These are phyloP conservation scores for Drosophila bunnanda DNA, from an alignment of 2,888 invertebrate genomes.

Conservation along the genomic window DNA sequence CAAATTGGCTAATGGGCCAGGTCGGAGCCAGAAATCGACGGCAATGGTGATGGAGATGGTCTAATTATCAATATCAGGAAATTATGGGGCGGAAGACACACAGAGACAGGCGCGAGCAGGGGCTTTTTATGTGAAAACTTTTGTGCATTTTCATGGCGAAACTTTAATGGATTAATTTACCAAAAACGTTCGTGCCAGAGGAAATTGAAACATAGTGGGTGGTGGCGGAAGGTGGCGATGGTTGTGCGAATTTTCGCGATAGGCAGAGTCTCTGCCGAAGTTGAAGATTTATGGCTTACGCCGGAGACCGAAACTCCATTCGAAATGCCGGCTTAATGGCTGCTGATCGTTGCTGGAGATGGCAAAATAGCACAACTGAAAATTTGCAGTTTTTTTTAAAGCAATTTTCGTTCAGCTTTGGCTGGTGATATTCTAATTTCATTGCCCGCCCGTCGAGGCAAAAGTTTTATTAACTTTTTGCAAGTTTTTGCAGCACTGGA, in stretches of 20 bases:
- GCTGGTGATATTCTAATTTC: constrained; percentile 56
- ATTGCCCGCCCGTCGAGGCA: constrained; percentile 41
- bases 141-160: constrained; percentile 69
- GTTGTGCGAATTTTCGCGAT: constrained; percentile 13
- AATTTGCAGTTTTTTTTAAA: constrained; percentile 14
- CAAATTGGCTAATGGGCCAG: constrained; percentile 70
- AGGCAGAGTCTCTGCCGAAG: constrained; percentile 20
- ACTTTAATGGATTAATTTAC: constrained; percentile 80
- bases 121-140: constrained; percentile 76
- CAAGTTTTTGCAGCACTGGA: constrained; percentile 52
- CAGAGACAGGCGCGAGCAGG: constrained; percentile 16
- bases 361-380: constrained; percentile 31
- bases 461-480: constrained; percentile 65
- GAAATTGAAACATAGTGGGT: constrained; percentile 72
- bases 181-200: constrained; percentile 68
- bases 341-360: constrained; percentile 58
- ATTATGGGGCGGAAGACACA: constrained; percentile 36
- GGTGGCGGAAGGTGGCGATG: constrained; percentile 1
- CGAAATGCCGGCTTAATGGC: constrained; percentile 35
- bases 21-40: constrained; percentile 31
- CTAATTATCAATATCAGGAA: constrained; percentile 69
- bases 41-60: constrained; percentile 31
- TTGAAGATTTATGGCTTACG: constrained; percentile 67
- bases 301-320: constrained; percentile 17
- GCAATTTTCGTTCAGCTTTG: constrained; percentile 3